These are phyloP conservation scores for Neolamprologus brichardi DNA, from an alignment of 2,113 vertebrate genomes.

Conservation along the genomic window DNA sequence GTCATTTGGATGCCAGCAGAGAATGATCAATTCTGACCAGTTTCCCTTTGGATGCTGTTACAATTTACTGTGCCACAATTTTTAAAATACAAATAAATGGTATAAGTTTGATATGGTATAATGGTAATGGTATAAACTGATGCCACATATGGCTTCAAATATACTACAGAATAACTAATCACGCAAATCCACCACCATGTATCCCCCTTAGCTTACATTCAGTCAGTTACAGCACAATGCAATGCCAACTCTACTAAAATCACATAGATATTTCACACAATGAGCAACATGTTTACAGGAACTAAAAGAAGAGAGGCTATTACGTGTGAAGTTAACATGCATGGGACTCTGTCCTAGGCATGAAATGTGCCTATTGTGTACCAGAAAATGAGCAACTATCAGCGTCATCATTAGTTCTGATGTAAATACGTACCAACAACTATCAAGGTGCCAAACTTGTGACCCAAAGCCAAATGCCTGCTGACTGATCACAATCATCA, in stretches of 20 bases:
- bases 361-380: neutral
- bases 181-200: neutral
- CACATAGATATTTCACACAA: neutral
- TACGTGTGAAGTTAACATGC: neutral
- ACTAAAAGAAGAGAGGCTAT: neutral
- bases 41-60: neutral
- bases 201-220: neutral
- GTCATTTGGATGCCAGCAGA: neutral
- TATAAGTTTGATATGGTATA: neutral
- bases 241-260: neutral
- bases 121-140: neutral
- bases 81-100: neutral
- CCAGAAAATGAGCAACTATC: neutral
- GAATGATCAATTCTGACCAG: neutral
- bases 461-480: neutral
- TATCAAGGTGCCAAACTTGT: neutral
- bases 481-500: conserved; percentile 7
- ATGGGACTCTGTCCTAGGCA: neutral
- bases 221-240: neutral
- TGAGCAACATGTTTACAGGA: neutral
- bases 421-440: conserved; percentile 8
- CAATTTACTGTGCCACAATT: neutral
- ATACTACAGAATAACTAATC: neutral
- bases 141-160: neutral
- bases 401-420: neutral